A percentile compares a stretch with the other conserved stretches of the same genome.
phyloP scores from a whole-genome alignment of 2,113 vertebrate species.

The Addax nasomaculatus region DNA sequence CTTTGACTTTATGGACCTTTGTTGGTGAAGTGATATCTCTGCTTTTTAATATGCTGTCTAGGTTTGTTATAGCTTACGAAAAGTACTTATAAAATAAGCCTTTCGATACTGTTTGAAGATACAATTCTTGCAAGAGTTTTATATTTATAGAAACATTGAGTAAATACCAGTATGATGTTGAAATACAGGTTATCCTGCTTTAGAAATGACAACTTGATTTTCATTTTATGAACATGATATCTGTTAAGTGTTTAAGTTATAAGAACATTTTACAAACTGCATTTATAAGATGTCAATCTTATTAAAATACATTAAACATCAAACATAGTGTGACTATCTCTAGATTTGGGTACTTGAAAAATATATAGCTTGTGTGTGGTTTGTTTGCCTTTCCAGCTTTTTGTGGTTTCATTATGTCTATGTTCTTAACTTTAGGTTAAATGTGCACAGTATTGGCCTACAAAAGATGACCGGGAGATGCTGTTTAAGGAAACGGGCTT shows the following conservation, averaged over 20 bases:
- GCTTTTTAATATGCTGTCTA: neutral
- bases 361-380: neutral
- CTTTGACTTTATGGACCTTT: neutral
- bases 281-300: conserved; percentile 6
- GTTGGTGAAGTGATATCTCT: neutral
- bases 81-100: conserved; percentile 13
- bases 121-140: neutral
- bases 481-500: conserved; percentile 93
- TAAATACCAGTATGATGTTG: neutral
- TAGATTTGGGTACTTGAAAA: conserved; percentile 1
- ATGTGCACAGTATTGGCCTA: conserved; percentile 98
- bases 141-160: neutral
- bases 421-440: conserved; percentile 88
- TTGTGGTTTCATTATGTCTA: conserved; percentile 17
- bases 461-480: conserved; percentile 88
- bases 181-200: neutral
- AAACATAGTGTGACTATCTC: neutral
- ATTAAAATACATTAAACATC: neutral
- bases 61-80: neutral
- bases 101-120: neutral
- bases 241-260: conserved; percentile 3
- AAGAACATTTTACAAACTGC: neutral
- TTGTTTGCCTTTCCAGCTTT: conserved; percentile 19
- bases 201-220: neutral
- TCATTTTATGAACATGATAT: neutral